Percentiles rank a stretch among this genome's conserved stretches.
Evolutionary conservation across 1,140 invertebrate species (phyloP).

Genomic region (Ditylenchus dipsaci): DNA sequence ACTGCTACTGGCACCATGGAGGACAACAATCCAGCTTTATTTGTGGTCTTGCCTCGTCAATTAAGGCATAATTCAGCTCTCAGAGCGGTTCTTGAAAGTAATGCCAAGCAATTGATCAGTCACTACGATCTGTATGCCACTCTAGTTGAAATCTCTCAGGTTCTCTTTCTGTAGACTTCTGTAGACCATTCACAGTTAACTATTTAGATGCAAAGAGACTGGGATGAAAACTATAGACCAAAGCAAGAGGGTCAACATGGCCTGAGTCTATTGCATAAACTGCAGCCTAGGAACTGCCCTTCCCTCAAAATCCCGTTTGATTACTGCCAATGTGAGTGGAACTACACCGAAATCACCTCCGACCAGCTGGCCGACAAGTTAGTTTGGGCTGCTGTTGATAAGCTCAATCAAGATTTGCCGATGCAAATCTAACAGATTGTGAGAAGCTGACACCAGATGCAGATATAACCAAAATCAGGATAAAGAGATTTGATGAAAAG

Average conservation of each 20-base stretch:
- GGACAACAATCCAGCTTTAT: slow-evolving; percentile 30
- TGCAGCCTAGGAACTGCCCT: slow-evolving; percentile 5
- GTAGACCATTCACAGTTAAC: too few species aligned
- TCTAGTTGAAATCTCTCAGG: slow-evolving; percentile 31
- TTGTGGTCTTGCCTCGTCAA: slow-evolving; percentile 24
- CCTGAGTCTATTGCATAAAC: not conserved
- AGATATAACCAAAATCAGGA: not conserved
- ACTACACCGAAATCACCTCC: not conserved
- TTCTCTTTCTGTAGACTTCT: not conserved
- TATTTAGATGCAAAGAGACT: too few species aligned
- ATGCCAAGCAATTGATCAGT: slow-evolving; percentile 25
- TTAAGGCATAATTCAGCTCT: slow-evolving; percentile 15
- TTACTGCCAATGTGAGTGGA: slow-evolving; percentile 13
- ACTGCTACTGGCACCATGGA: slow-evolving; percentile 14
- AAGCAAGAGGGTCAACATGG: not conserved
- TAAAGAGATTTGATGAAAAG: not conserved
- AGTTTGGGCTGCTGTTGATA: not conserved
- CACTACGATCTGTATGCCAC: slow-evolving; percentile 38
- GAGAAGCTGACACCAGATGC: not conserved
- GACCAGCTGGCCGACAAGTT: not conserved
- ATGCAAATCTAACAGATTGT: not conserved
- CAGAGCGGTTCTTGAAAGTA: slow-evolving; percentile 18
- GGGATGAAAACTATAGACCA: too few species aligned
- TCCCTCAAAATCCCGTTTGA: slow-evolving; percentile 12
- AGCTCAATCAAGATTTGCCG: not conserved